phyloP scores from a whole-genome alignment of 2,888 invertebrate genomes.

The Tolmerus cingulatus region DNA sequence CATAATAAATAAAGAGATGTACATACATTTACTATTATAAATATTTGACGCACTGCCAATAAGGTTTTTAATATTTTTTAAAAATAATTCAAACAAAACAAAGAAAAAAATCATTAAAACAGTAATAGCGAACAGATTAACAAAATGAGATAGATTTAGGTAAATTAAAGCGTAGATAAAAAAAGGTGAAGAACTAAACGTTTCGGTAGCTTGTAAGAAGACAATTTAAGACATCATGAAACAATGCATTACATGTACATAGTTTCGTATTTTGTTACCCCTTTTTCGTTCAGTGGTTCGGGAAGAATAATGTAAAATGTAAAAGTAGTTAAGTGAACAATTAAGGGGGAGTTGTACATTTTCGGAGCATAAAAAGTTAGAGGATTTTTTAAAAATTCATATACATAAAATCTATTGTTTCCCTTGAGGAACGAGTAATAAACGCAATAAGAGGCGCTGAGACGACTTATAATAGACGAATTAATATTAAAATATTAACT shows the following conservation, averaged over 20 bases:
- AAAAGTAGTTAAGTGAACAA: slow-evolving; percentile 14
- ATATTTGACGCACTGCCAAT: slow-evolving; percentile 54
- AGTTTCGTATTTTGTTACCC: neutral
- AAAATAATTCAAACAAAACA: slow-evolving; percentile 42
- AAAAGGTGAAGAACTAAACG: slow-evolving; percentile 23
- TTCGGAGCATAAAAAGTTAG: slow-evolving; percentile 8
- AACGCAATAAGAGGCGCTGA: slow-evolving; percentile 28
- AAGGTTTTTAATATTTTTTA: slow-evolving; percentile 53
- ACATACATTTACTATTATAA: slow-evolving; percentile 51
- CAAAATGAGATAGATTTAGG: slow-evolving; percentile 5
- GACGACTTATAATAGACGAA: slow-evolving; percentile 39
- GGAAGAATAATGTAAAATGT: slow-evolving; percentile 24
- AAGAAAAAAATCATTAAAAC: slow-evolving; percentile 29
- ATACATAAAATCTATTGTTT: slow-evolving; percentile 22
- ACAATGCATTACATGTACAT: slow-evolving; percentile 17
- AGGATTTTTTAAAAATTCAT: slow-evolving; percentile 31
- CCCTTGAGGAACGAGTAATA: slow-evolving; percentile 24
- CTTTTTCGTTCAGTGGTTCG: neutral
- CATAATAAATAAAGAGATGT: slow-evolving; percentile 48
- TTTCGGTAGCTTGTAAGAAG: slow-evolving; percentile 19
- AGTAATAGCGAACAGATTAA: slow-evolving; percentile 19
- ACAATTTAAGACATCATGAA: slow-evolving; percentile 7
- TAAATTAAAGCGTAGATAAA: slow-evolving; percentile 11
- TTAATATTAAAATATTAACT: slow-evolving; percentile 15
- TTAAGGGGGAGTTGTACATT: slow-evolving; percentile 16